A percentile compares a stretch with the other conserved stretches of the same genome.
Conservation (phyloP, 2,113 vertebrate species). For the Argyrosomus japonicus region DNA sequence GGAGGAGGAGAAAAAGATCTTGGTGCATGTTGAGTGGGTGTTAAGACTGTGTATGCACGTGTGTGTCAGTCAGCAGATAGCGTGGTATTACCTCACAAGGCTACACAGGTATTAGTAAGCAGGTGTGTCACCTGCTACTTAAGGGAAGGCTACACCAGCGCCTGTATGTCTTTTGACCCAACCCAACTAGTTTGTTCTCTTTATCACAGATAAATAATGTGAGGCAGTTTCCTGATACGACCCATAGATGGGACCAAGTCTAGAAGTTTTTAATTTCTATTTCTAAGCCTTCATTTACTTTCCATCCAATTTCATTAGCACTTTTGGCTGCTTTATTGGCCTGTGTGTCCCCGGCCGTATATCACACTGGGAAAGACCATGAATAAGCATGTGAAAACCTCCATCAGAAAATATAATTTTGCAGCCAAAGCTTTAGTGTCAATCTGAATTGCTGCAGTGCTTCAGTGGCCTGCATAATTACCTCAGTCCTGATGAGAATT, state of each 20-base stretch:
- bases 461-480: conserved; percentile 73
- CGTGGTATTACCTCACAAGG: conserved; percentile 21
- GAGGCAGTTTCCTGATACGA: conserved; percentile 1
- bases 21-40: neutral
- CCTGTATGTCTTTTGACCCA: neutral
- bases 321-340: conserved; percentile 64
- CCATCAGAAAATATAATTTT: conserved; percentile 74
- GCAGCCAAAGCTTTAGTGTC: conserved; percentile 74
- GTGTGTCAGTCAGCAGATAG: conserved; percentile 18
- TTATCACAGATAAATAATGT: conserved; percentile 22
- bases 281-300: conserved; percentile 58
- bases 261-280: conserved; percentile 49
- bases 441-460: conserved; percentile 73
- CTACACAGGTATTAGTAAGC: conserved; percentile 4
- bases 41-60: neutral
- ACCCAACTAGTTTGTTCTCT: neutral
- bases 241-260: conserved; percentile 29
- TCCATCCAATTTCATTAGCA: conserved; percentile 74
- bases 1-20: neutral
- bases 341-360: conserved; percentile 53
- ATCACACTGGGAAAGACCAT: conserved; percentile 67
- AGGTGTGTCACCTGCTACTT: conserved; percentile 27
- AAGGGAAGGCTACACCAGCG: neutral
- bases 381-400: conserved; percentile 75
- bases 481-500: conserved; percentile 70